Base-by-base conservation (phyloP, 2,113 vertebrate genomes). In the Eretmochelys imbricata region DNA sequence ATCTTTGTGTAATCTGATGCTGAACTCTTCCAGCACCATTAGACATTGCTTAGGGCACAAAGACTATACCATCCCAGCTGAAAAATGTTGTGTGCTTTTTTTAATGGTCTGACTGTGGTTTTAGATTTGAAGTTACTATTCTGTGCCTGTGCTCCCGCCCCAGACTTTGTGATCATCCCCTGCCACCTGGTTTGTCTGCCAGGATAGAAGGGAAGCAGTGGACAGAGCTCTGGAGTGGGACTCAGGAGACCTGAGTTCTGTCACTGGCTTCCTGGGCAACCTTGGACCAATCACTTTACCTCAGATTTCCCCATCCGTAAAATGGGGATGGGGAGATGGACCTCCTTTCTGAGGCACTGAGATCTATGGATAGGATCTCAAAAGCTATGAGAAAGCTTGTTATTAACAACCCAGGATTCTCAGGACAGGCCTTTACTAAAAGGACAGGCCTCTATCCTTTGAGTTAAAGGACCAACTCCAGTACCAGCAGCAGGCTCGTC, bases 81-180 rank as follows among this genome's bases (percentile, higher is more conserved):
- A n/a, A 22, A 11, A 79, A 4, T 29, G 49, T 24, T 2, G 0
- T 3, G 6, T 27, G 5, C 8, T 1, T 16, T n/a, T 20, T 2
- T 24, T 31, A n/a, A 54, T 8, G 3, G 24, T 31, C 2, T 7
- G 16, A 1, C 0, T 1, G 4, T 2, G 48, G 3, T 10, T 31
- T 76, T n/a, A 83, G 82, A 81, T 69, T 24, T 2, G 48, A 31
- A 48, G 17, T 2, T 7, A 75, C 48, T 3, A 13, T 2, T 31
- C 5, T 1, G 46, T 9, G 8, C 84, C 85, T 57, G 59, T 24
- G 48, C 62, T 42, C 14, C 31, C 38, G 27, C 31, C 49, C 62
- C 38, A 16, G 19, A 11, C 25, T 6, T 13, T 25, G 38, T 12
- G 24, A 24, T 22, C 42, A 78, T 48, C 19, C 35, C 6, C 75